These are phyloP conservation scores for Mesocricetus auratus DNA, from an alignment of 2,113 vertebrate species.

Conservation along the genomic window DNA sequence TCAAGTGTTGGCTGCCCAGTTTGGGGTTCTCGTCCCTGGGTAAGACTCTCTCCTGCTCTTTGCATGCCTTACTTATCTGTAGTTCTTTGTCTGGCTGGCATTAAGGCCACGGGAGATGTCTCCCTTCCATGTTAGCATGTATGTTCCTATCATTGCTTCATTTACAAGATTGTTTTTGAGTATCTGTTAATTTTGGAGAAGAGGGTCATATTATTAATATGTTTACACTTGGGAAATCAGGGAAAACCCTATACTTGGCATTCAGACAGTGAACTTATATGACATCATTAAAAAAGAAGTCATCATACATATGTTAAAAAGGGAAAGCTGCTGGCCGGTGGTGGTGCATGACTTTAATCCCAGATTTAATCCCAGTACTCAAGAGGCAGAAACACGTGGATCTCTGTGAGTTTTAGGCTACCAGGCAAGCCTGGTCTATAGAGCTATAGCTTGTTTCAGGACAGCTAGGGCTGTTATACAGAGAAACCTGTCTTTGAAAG, in stretches of 20 bases:
- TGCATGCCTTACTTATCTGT: background rate
- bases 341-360: too few species aligned
- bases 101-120: background rate
- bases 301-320: background rate
- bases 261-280: background rate
- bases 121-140: too few species aligned
- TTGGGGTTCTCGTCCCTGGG: background rate
- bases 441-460: too few species aligned
- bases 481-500: too few species aligned
- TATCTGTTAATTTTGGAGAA: constrained; percentile 8
- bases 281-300: background rate
- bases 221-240: background rate
- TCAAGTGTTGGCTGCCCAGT: background rate
- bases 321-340: too few species aligned
- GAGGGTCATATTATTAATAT: background rate
- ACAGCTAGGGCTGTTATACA: too few species aligned
- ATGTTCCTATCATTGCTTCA: background rate
- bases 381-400: too few species aligned
- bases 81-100: background rate
- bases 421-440: too few species aligned
- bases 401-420: too few species aligned
- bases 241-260: background rate
- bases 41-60: background rate
- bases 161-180: background rate
- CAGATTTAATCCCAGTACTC: too few species aligned